These are phyloP conservation scores for Harpagifer antarcticus DNA, from an alignment of 2,797 vertebrate species.

Conservation along the genomic window DNA sequence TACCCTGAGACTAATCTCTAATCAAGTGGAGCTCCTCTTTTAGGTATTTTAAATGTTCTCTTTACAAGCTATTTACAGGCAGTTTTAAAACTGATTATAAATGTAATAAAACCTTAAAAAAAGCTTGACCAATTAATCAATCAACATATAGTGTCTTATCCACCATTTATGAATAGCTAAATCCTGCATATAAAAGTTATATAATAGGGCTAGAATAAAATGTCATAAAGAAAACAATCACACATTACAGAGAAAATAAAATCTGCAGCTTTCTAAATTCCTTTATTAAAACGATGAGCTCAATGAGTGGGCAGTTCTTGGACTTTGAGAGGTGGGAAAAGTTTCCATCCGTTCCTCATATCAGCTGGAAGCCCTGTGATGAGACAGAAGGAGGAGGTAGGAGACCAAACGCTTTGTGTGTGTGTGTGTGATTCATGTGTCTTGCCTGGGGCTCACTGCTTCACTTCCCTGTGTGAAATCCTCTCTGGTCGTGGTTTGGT, in stretches of 20 bases:
- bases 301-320: constrained; percentile 50
- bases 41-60: too few species aligned
- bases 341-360: constrained; percentile 57
- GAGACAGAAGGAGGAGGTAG: constrained; percentile 79
- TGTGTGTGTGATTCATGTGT: constrained; percentile 50
- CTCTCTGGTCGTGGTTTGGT: constrained; percentile 62
- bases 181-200: background rate
- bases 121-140: background rate
- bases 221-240: background rate
- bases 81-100: background rate
- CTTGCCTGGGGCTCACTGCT: constrained; percentile 64
- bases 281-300: background rate
- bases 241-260: background rate
- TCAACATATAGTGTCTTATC: background rate
- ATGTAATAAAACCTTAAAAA: background rate
- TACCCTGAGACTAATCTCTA: background rate
- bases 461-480: constrained; percentile 65
- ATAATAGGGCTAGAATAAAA: background rate
- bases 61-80: background rate
- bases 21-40: background rate
- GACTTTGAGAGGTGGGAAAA: constrained; percentile 60
- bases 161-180: background rate
- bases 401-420: constrained; percentile 55
- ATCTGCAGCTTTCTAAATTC: constrained; percentile 6
- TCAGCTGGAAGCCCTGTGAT: constrained; percentile 74